Conservation (phyloP, 2,888 invertebrate species). For the Campoplex nolae region DNA sequence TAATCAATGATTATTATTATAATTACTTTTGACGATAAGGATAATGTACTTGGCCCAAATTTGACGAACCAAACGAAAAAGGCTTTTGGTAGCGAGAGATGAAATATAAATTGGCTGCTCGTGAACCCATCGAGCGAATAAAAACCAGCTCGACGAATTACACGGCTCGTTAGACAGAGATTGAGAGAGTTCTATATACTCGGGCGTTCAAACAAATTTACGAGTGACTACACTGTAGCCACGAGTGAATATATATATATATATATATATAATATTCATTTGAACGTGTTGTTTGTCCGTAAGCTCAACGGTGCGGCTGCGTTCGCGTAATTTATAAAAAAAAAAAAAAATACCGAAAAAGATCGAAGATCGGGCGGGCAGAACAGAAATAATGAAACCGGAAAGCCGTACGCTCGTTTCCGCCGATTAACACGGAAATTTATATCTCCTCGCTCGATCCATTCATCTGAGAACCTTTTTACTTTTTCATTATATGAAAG, state of each 20-base stretch:
- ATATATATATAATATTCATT: neutral
- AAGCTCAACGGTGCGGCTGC: neutral
- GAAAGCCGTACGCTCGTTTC: constrained; percentile 58
- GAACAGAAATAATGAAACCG: constrained; percentile 63
- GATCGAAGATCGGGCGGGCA: constrained; percentile 45
- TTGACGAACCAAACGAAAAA: constrained; percentile 2
- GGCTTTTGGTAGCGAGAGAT: constrained; percentile 32
- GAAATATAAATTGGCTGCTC: constrained; percentile 55
- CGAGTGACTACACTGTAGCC: constrained; percentile 7
- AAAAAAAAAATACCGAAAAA: constrained; percentile 47
- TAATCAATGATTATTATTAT: constrained; percentile 5
- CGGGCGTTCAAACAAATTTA: constrained; percentile 38
- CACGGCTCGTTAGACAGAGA: constrained; percentile 66
- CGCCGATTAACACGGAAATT: constrained; percentile 63
- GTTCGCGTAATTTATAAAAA: constrained; percentile 24
- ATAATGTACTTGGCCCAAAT: constrained; percentile 1
- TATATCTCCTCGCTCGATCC: constrained; percentile 54
- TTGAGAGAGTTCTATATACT: constrained; percentile 25
- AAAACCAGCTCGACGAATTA: constrained; percentile 60
- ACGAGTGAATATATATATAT: neutral
- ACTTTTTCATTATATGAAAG: constrained; percentile 5
- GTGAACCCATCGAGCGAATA: constrained; percentile 56
- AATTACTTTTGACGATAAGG: neutral
- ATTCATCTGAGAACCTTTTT: constrained; percentile 7
- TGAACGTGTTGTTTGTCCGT: neutral